Evolutionary conservation across 2,113 vertebrate species (phyloP).

Genomic region (Pseudonaja textilis): DNA sequence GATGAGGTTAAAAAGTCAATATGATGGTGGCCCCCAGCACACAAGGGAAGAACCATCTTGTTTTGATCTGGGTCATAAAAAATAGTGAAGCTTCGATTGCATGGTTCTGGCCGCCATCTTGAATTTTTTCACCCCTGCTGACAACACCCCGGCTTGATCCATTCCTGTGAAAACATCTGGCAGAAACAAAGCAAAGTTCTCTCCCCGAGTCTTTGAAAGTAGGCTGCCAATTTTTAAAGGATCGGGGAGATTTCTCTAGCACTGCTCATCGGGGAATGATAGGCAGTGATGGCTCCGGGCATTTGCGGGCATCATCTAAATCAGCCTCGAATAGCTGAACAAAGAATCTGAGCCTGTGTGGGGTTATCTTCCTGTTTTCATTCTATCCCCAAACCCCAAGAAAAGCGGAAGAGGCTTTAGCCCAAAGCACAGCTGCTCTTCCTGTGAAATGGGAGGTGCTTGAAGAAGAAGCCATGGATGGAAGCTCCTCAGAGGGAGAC

Average conservation of each 20-base stretch:
- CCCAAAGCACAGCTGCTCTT: background rate
- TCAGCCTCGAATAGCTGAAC: background rate
- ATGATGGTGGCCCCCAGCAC: background rate
- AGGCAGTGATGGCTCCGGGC: too few relatives aligned
- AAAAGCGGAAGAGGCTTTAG: background rate
- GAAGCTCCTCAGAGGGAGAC: too few relatives aligned
- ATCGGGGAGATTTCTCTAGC: too few relatives aligned
- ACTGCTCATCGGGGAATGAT: too few relatives aligned
- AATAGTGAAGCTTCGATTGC: background rate
- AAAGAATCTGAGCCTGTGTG: background rate
- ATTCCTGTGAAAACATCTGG: background rate
- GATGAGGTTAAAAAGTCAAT: background rate
- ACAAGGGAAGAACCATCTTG: background rate
- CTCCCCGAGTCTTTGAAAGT: background rate
- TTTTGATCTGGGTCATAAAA: background rate
- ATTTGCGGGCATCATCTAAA: too few relatives aligned
- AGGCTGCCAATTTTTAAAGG: background rate
- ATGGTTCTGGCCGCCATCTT: background rate
- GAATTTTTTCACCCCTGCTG: background rate
- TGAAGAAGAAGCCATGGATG: background rate
- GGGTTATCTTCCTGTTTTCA: background rate
- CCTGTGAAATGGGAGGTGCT: background rate
- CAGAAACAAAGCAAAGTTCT: background rate
- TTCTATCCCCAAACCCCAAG: accelerated
- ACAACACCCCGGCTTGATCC: background rate